These are phyloP conservation scores for Heteractis magnifica DNA, from an alignment of 92 coral and sea anemone genomes.

Conservation along the genomic window DNA sequence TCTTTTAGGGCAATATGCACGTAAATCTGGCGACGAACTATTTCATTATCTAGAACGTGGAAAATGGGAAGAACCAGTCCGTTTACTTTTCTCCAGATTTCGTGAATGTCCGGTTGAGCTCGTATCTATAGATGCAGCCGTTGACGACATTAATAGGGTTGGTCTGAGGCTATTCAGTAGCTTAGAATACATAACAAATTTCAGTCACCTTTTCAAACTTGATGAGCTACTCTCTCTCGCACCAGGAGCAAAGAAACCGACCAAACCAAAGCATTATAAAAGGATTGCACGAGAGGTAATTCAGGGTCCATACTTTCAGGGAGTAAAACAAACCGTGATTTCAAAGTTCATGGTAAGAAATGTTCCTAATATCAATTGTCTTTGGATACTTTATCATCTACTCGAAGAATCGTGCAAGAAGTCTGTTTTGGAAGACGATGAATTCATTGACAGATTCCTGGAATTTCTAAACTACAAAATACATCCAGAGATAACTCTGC, in stretches of 20 bases:
- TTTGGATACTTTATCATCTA: slow-evolving; percentile 42
- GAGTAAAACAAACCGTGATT: not conserved
- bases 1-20: slow-evolving; percentile 48
- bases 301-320: not conserved
- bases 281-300: not conserved
- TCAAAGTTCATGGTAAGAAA: not conserved
- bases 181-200: slow-evolving; percentile 1
- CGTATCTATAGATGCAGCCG: too few species aligned
- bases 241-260: not conserved
- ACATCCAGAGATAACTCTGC: slow-evolving; percentile 37
- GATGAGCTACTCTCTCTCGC: not conserved
- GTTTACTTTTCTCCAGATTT: slow-evolving; percentile 18
- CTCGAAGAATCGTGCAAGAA: not conserved
- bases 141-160: not conserved
- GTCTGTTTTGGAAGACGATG: not conserved
- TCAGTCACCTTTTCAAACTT: slow-evolving; percentile 6
- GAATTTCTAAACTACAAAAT: slow-evolving; percentile 6
- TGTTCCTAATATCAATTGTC: slow-evolving; percentile 36
- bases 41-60: not conserved
- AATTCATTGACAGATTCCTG: slow-evolving; percentile 16
- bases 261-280: not conserved
- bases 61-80: not conserved
- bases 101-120: not conserved
- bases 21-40: not conserved
- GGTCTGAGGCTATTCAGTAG: slow-evolving; percentile 2